Conservation (phyloP, 2,797 vertebrate genomes). For the Paramormyrops hopkinsi region DNA sequence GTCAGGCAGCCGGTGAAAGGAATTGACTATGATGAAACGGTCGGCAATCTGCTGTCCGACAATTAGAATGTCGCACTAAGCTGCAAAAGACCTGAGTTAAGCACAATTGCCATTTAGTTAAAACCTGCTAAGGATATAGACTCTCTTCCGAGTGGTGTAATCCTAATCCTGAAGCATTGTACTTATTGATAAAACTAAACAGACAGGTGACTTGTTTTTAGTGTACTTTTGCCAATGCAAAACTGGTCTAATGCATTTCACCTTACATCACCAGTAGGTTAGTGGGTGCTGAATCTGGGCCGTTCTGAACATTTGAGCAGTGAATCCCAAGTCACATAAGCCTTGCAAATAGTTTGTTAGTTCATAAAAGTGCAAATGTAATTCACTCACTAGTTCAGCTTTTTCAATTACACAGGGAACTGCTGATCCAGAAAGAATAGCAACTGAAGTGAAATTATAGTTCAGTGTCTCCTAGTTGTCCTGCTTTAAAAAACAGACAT, state of each 20-base stretch:
- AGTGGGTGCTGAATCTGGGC: not conserved
- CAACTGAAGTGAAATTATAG: not conserved
- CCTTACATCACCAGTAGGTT: not conserved
- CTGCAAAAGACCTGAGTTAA: not conserved
- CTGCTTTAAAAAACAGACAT: not conserved
- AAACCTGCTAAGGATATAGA: not conserved
- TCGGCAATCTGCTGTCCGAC: not conserved
- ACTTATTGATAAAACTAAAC: not conserved
- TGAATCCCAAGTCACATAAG: not conserved
- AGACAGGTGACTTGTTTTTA: not conserved
- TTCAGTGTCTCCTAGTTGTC: not conserved
- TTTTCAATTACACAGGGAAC: slow-evolving; percentile 6
- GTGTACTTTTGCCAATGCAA: not conserved
- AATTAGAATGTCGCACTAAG: not conserved
- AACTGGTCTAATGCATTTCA: not conserved
- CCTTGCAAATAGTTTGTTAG: not conserved
- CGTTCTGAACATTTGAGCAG: not conserved
- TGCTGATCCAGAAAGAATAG: slow-evolving; percentile 5
- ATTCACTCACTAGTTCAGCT: not conserved
- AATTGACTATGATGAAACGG: not conserved
- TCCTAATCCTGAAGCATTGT: not conserved
- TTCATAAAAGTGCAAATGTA: not conserved
- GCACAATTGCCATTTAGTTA: not conserved
- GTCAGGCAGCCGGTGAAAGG: not conserved
- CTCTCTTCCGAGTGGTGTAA: not conserved